phyloP scores from a whole-genome alignment of 2,797 vertebrate genomes.

The Phataginus tetradactyla region DNA sequence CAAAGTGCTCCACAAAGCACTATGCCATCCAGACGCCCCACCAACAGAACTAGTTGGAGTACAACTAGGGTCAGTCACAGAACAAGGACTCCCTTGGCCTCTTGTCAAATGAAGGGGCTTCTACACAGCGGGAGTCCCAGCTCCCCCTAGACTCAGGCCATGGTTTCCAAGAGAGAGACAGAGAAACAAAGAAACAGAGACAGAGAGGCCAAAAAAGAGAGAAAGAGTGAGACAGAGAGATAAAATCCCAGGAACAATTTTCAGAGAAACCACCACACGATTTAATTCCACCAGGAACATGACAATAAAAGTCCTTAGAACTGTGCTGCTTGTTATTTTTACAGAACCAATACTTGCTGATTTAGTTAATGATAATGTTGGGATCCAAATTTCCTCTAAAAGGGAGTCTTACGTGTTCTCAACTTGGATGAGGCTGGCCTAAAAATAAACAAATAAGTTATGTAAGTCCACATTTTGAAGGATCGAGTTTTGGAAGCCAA shows the following conservation, averaged over 20 bases:
- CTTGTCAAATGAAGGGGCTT: neutral
- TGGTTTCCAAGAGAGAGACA: neutral
- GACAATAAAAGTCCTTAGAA: neutral
- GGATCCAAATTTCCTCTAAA: conserved; percentile 75
- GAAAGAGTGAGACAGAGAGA: neutral
- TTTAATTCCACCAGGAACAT: neutral
- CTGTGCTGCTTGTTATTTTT: conserved; percentile 34
- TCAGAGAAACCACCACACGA: conserved; percentile 11
- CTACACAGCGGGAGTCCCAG: neutral
- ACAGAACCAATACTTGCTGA: conserved; percentile 63
- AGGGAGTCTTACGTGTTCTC: conserved; percentile 72
- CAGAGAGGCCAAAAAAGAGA: neutral
- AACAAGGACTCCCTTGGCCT: neutral
- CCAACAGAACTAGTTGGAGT: neutral
- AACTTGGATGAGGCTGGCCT: conserved; percentile 66
- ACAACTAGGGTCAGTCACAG: neutral
- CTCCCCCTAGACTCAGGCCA: neutral
- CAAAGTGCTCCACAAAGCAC: neutral
- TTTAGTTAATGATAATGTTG: conserved; percentile 80
- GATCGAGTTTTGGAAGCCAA: conserved; percentile 40
- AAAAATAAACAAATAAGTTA: conserved; percentile 83
- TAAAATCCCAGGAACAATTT: conserved; percentile 22
- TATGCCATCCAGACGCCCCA: neutral
- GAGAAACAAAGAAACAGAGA: neutral
- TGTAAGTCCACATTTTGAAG: conserved; percentile 70